Base-by-base conservation (phyloP, 2,797 vertebrate species). In the Eulemur rubriventer region DNA sequence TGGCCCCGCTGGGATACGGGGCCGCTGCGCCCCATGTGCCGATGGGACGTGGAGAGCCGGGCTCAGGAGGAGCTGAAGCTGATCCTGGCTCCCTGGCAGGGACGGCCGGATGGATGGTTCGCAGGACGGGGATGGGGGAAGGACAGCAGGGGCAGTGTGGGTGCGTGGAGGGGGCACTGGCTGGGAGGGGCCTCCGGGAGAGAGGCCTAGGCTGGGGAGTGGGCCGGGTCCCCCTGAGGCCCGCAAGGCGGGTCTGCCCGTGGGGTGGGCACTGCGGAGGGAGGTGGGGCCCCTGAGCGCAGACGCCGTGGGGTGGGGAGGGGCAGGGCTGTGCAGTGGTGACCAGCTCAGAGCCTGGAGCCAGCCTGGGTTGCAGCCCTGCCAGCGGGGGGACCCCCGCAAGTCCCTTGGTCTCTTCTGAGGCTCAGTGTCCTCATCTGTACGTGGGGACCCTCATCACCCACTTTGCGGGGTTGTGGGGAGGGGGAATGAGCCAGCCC, bases 301-400 rank as follows among this genome's bases (percentile, higher is more conserved):
- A 35, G 87, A 73, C 1, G 13, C 38, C 2, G 2, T 14, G 61
- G 81, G 10, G 2, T 14, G 0, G 0, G 50, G 33, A 30, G 1
- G 4, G 22, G 41, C 28, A 28, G 65, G 8, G 16, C 35, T 0
- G 20, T 35, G 38, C 26, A 28, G 76, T 16, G 50, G 22, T 43
- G 12, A 28, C n/a, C 24, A 12, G n/a, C 50, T 35, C 89, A 41
- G 65, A 80, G 33, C 63, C 88, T 35, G 10, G 28, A 33, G 79
- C n/a, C 30, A 28, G 57, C 38, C 38, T 41, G 17, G 43, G 41
- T 48, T 65, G 81, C 20, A n/a, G 9, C 12, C 61, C 70, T 13
- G 0, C n/a, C 28, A 48, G 73, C 43, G 20, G 11, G 55, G 57
- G 35, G 38, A 72, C 12, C 46, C 28, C 12, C 4, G 41, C 33